Base-by-base conservation (phyloP, 1,140 invertebrate species). In the Reticulitermes speratus region DNA sequence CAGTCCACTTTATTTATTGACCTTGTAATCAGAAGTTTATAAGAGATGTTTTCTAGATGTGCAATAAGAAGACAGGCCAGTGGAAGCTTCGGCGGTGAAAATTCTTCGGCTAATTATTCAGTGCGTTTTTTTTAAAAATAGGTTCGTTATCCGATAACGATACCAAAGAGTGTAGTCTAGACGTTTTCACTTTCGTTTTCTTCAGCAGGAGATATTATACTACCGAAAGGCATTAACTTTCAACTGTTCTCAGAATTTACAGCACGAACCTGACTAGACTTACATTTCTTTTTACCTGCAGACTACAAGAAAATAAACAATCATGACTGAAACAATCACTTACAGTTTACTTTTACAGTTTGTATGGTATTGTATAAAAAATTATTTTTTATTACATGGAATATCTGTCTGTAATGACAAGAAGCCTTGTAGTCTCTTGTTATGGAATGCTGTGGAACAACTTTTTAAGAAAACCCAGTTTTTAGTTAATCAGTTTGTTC, bases 401-500 rank as follows among this genome's bases (percentile, higher is more conserved):
- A n/a, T 75, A 30, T 75, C n/a, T n/a, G n/a, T 75, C 25, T 75
- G 1, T 30, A 16, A n/a, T 8, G n/a, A 75, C 65, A n/a, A n/a
- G 25, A 55, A 30, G 25, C 7, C 65, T 0, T 75, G n/a, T 30
- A 75, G n/a, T 30, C 14, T 30, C 65, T 75, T 75, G 65, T 12
- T 25, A n/a, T 75, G 65, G 65, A 75, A 75, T 75, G 65, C 16
- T 30, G 65, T 75, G n/a, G 8, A 30, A 30, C 25, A 11, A 30
- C 65, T 75, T 75, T 30, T 75, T 75, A 75, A 75, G 65, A 75
- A 75, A 30, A 75, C 65, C n/a, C n/a, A 25, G 25, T 75, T 75
- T 75, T 75, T 30, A 75, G 65, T 75, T 75, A 75, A 75, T 75
- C 65, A 75, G 65, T 7, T 75, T 75, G 65, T 30, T 75, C 65